A percentile compares a stretch with the other conserved stretches of the same genome.
phyloP scores from a whole-genome alignment of 2,797 vertebrate genomes.

The Zalophus californianus region DNA sequence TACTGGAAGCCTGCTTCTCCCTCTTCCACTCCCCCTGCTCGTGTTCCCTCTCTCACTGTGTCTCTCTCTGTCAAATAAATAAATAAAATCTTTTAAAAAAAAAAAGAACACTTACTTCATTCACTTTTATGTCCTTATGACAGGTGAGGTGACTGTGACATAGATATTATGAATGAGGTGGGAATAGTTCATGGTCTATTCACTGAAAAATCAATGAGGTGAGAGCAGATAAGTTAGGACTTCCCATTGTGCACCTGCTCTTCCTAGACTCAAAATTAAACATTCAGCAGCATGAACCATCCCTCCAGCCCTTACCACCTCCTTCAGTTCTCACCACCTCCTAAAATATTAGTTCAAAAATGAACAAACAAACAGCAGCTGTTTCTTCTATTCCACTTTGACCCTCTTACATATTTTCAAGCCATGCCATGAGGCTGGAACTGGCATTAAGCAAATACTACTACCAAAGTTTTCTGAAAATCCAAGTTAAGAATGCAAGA shows the following conservation, averaged over 20 bases:
- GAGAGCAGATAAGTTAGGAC: neutral
- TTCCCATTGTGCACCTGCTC: neutral
- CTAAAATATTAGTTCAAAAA: neutral
- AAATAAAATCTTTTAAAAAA: neutral
- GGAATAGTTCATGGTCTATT: constrained; percentile 28
- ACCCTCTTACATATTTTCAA: neutral
- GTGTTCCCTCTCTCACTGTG: no score
- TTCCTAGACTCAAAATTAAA: constrained; percentile 39
- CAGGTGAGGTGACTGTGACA: constrained; percentile 51
- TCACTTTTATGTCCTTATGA: constrained; percentile 48
- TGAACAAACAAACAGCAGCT: neutral
- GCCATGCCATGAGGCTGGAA: neutral
- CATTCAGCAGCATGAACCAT: neutral
- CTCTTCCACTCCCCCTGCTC: no score
- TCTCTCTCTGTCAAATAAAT: no score
- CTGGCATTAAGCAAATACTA: neutral
- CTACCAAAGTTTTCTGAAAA: constrained; percentile 15
- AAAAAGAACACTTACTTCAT: neutral
- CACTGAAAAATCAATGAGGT: constrained; percentile 64
- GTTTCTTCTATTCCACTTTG: neutral
- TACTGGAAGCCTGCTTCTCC: no score
- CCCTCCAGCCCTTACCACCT: neutral
- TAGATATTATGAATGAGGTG: constrained; percentile 49
- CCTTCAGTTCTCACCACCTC: neutral
- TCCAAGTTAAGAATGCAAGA: neutral